These are phyloP conservation scores for Lophius americanus DNA, from an alignment of 2,797 vertebrate genomes.

Conservation along the genomic window DNA sequence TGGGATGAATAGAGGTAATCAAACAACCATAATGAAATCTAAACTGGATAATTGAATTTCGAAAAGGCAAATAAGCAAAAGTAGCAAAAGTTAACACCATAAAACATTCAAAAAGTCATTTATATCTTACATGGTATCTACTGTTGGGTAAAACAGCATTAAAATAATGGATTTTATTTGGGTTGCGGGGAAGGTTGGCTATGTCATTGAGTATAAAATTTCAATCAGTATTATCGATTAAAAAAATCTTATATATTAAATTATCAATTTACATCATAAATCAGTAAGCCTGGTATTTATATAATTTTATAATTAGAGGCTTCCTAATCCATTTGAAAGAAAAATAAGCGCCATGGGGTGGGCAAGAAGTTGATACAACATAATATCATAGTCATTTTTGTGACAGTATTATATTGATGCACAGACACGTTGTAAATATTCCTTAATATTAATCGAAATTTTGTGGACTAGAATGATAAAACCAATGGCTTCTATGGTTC, in stretches of 20 bases:
- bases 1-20: background rate
- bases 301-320: background rate
- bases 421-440: too few species aligned
- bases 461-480: too few species aligned
- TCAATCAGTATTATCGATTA: background rate
- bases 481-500: too few species aligned
- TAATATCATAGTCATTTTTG: too few species aligned
- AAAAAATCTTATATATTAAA: background rate
- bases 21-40: too few species aligned
- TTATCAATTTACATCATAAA: too few species aligned
- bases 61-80: background rate
- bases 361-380: too few species aligned
- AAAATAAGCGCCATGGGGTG: background rate
- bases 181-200: background rate
- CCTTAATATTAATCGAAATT: too few species aligned
- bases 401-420: too few species aligned
- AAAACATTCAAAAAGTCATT: background rate
- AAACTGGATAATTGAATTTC: background rate
- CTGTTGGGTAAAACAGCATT: slow-evolving; percentile 1
- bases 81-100: background rate
- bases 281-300: background rate
- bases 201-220: background rate
- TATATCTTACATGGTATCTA: background rate
- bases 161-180: background rate
- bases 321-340: background rate